Evolutionary conservation across 2,888 invertebrate genomes (phyloP).

Genomic region (Allolobophora icterica): DNA sequence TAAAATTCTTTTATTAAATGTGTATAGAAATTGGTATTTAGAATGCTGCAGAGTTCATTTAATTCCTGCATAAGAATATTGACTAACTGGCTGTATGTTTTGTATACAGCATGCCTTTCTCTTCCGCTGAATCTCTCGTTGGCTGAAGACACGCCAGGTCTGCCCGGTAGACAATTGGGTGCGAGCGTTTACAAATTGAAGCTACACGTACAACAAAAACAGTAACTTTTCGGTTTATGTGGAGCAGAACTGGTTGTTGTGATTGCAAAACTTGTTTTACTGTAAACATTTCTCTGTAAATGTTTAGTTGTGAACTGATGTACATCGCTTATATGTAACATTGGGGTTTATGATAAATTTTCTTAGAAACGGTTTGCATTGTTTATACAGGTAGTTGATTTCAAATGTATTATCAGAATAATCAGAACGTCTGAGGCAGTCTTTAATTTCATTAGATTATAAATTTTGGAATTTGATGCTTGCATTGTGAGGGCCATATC

Average conservation of each 20-base stretch:
- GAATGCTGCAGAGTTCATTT: neutral
- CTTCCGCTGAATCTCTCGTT: constrained; percentile 98
- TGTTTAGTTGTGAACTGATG: neutral
- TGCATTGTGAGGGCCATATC: no score
- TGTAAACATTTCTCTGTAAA: neutral
- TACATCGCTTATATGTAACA: neutral
- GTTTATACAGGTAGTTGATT: neutral
- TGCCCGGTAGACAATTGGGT: constrained; percentile 98
- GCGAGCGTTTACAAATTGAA: constrained; percentile 82
- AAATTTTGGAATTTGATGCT: neutral
- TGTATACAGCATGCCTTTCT: constrained; percentile 91
- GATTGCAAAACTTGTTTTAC: neutral
- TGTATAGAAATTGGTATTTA: neutral
- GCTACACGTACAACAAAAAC: neutral
- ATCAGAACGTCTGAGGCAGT: neutral
- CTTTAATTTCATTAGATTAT: neutral
- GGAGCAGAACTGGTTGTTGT: neutral
- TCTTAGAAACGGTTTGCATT: neutral
- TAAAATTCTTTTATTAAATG: no score
- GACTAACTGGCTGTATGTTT: neutral
- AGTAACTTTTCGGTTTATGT: neutral
- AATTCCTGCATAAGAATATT: neutral
- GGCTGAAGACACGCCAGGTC: no score
- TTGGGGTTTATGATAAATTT: no score
- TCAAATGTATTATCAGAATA: neutral